Conservation (phyloP, 1,140 invertebrate species). For the Ganaspis sp. region DNA sequence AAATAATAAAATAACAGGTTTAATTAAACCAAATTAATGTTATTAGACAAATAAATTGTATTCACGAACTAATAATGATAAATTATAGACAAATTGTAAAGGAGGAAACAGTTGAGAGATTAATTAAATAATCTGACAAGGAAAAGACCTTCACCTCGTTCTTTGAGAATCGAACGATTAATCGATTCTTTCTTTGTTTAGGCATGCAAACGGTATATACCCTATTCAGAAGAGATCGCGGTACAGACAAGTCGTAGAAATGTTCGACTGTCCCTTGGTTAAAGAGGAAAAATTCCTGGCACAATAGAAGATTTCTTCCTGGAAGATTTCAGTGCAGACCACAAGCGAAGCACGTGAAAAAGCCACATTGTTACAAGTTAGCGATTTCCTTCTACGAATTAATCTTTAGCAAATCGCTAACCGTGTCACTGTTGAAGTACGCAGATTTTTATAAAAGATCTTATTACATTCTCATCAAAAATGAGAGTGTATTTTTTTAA, state of each 20-base stretch:
- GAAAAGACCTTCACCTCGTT: slow-evolving; percentile 6
- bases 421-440: not conserved
- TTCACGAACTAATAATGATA: too few species aligned
- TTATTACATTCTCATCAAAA: too few species aligned
- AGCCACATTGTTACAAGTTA: slow-evolving; percentile 62
- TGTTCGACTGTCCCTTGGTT: not conserved
- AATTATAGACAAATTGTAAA: too few species aligned
- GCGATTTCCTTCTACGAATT: slow-evolving; percentile 61
- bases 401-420: slow-evolving; percentile 59
- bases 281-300: slow-evolving; percentile 50
- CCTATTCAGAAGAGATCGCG: not conserved
- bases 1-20: too few species aligned
- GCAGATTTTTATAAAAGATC: too few species aligned
- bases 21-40: too few species aligned
- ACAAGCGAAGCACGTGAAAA: slow-evolving; percentile 62
- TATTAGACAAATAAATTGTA: too few species aligned
- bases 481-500: too few species aligned
- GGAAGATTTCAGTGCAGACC: slow-evolving; percentile 55
- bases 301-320: slow-evolving; percentile 63
- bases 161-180: not conserved
- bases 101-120: too few species aligned
- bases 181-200: slow-evolving; percentile 21
- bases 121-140: not conserved
- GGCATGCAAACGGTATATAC: not conserved
- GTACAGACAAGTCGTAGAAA: slow-evolving; percentile 12